Conservation (phyloP, 2,888 invertebrate genomes). For the Anorthoa munda region DNA sequence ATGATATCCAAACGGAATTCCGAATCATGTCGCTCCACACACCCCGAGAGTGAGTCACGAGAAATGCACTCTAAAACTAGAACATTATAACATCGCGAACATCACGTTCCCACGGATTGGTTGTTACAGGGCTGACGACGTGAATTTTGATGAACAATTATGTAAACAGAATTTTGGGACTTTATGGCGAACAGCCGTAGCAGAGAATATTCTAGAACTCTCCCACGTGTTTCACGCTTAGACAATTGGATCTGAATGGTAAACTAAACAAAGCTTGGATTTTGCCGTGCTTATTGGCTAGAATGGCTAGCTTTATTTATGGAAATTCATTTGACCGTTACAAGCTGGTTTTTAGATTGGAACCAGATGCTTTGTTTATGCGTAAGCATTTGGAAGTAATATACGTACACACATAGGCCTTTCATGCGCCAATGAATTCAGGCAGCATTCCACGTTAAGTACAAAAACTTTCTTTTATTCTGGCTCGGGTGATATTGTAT, state of each 20-base stretch:
- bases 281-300: conserved; percentile 11
- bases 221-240: conserved; percentile 37
- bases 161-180: conserved; percentile 46
- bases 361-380: conserved; percentile 46
- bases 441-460: conserved; percentile 38
- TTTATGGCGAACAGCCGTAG: conserved; percentile 24
- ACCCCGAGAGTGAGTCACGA: conserved; percentile 68
- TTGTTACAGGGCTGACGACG: conserved; percentile 60
- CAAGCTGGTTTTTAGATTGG: conserved; percentile 28
- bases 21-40: conserved; percentile 59
- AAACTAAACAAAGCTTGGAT: conserved; percentile 51
- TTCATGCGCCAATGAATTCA: conserved; percentile 44
- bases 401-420: conserved; percentile 40
- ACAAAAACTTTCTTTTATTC: conserved; percentile 54
- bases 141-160: conserved; percentile 51
- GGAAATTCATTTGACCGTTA: conserved; percentile 22
- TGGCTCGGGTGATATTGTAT: conserved; percentile 38
- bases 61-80: conserved; percentile 75
- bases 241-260: conserved; percentile 25
- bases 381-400: conserved; percentile 20
- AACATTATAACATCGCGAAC: conserved; percentile 67
- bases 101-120: conserved; percentile 70
- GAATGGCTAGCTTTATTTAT: conserved; percentile 36
- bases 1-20: conserved; percentile 63
- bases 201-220: conserved; percentile 45